These are phyloP conservation scores for Gymnocypris eckloni DNA, from an alignment of 2,797 vertebrate species.

Conservation along the genomic window DNA sequence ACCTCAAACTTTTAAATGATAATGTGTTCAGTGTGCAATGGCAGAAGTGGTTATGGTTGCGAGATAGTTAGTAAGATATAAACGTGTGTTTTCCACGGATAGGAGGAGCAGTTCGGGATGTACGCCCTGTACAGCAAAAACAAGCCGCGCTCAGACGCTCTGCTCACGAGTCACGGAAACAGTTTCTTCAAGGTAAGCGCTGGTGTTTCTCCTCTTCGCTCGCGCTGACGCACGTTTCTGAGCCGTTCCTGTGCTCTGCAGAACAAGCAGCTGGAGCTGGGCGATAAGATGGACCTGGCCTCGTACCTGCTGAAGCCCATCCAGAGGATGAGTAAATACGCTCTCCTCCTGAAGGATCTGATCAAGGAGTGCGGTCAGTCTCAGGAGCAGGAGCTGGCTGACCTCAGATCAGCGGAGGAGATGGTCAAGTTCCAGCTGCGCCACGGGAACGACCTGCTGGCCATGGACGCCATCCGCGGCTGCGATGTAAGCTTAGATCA, in stretches of 20 bases:
- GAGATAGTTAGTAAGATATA: not conserved
- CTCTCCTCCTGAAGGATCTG: constrained; percentile 84
- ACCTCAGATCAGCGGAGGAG: constrained; percentile 76
- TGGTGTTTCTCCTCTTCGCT: not conserved
- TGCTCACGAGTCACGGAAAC: constrained; percentile 85
- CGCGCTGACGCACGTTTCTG: not conserved
- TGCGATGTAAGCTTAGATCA: constrained; percentile 79
- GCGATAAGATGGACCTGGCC: constrained; percentile 88
- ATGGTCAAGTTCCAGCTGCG: constrained; percentile 90
- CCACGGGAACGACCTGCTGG: constrained; percentile 87
- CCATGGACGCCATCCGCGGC: constrained; percentile 86
- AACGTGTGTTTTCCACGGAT: constrained; percentile 52
- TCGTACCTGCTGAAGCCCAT: constrained; percentile 89
- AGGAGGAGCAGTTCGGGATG: constrained; percentile 90
- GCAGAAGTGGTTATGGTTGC: not conserved
- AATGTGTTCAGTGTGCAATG: too few relatives aligned
- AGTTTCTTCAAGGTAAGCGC: constrained; percentile 84
- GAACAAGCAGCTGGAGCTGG: constrained; percentile 83
- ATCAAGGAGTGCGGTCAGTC: constrained; percentile 82
- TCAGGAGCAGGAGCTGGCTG: constrained; percentile 83
- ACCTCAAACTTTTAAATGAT: too few relatives aligned
- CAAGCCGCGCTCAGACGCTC: constrained; percentile 83
- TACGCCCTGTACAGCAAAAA: constrained; percentile 90
- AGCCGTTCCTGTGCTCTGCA: constrained; percentile 43
- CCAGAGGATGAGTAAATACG: constrained; percentile 88